A percentile compares a stretch with the other conserved stretches of the same genome.
phyloP scores from a whole-genome alignment of 1,140 invertebrate species.

The Plutomurus gul region DNA sequence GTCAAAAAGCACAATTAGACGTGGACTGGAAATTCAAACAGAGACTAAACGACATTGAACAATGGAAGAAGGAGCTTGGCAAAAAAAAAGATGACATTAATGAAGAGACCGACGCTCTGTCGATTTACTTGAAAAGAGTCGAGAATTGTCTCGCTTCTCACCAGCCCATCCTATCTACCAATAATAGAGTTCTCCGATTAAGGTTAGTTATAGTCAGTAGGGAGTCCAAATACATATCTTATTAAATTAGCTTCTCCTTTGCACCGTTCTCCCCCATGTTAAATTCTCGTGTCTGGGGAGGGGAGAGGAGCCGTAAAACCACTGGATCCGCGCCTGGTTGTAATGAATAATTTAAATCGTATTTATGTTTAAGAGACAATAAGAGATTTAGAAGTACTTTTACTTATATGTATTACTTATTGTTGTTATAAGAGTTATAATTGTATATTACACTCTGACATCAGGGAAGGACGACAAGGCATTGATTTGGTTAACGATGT shows the following conservation, averaged over 20 bases:
- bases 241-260: constrained; percentile 14
- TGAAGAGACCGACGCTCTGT: constrained; percentile 65
- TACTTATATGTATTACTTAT: not conserved
- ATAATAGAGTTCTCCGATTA: constrained; percentile 58
- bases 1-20: constrained; percentile 66
- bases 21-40: constrained; percentile 71
- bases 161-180: constrained; percentile 60
- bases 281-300: no score
- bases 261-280: no score
- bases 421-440: not conserved
- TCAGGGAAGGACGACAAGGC: constrained; percentile 72
- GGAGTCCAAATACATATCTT: constrained; percentile 1
- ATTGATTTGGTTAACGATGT: constrained; percentile 79
- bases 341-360: no score
- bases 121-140: constrained; percentile 69
- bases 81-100: constrained; percentile 72
- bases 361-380: not conserved
- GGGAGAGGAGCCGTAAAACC: no score
- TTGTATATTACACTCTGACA: constrained; percentile 38
- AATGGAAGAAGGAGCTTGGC: constrained; percentile 75
- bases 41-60: constrained; percentile 78
- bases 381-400: not conserved
- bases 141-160: constrained; percentile 69
- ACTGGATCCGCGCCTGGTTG: no score
- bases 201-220: constrained; percentile 38